Evolutionary conservation across 2,797 vertebrate species (phyloP).

Genomic region (Myoxocephalus aenaeus): DNA sequence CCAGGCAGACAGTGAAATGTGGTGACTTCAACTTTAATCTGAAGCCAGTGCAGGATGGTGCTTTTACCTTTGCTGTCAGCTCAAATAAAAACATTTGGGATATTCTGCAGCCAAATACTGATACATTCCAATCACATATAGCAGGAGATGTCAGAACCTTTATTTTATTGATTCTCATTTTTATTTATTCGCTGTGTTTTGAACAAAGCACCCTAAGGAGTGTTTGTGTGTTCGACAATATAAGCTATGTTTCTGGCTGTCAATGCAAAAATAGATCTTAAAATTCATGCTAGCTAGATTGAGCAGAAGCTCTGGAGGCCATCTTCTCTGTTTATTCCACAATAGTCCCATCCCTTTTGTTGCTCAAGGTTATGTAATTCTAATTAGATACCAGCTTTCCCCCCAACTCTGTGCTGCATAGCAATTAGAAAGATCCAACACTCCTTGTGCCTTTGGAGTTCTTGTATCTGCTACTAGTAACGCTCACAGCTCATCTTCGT

Average conservation of each 20-base stretch:
- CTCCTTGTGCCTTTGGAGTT: conserved; percentile 3
- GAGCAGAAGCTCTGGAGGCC: neutral
- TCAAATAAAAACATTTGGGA: neutral
- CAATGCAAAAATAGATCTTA: neutral
- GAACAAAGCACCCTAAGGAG: neutral
- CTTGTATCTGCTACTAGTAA: conserved; percentile 21
- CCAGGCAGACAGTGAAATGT: conserved; percentile 12
- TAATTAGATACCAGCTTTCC: conserved; percentile 17
- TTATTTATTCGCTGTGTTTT: neutral
- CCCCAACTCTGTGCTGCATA: conserved; percentile 24
- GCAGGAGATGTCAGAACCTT: neutral
- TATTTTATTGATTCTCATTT: neutral
- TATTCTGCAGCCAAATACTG: conserved; percentile 1
- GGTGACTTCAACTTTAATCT: conserved; percentile 27
- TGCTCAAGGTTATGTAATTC: conserved; percentile 4
- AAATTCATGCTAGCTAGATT: neutral
- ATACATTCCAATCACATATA: neutral
- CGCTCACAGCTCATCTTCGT: conserved; percentile 31
- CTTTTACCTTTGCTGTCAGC: conserved; percentile 1
- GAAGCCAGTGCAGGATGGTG: neutral
- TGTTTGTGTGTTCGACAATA: neutral
- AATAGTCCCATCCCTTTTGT: conserved; percentile 5
- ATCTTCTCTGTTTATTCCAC: conserved; percentile 8
- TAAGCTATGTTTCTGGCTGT: neutral
- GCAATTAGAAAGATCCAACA: conserved; percentile 28